These are phyloP conservation scores for Xenops minutus DNA, from an alignment of 2,797 vertebrate genomes.

Conservation along the genomic window DNA sequence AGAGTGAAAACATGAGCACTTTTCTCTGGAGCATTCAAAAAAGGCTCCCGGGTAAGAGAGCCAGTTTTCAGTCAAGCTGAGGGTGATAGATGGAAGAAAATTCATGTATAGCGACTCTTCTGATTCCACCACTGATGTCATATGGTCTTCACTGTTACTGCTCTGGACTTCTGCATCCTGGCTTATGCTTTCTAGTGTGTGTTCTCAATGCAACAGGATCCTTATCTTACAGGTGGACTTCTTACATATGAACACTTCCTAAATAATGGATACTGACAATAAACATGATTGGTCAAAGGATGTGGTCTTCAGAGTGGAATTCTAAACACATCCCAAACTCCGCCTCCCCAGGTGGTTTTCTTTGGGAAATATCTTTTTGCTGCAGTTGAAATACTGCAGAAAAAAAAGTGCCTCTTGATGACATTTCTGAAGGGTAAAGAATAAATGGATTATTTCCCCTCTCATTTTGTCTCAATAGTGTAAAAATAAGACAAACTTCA, in stretches of 20 bases:
- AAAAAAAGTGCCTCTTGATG: neutral
- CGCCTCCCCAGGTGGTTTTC: rapidly evolving
- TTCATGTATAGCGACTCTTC: neutral
- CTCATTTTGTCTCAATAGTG: neutral
- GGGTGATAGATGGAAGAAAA: neutral
- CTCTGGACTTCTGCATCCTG: neutral
- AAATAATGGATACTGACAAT: neutral
- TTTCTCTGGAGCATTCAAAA: neutral
- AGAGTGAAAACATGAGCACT: neutral
- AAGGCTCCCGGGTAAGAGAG: neutral
- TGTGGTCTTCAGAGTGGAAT: neutral
- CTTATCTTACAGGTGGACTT: neutral
- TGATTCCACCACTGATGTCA: neutral
- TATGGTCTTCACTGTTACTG: neutral
- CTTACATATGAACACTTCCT: neutral
- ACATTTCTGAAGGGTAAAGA: neutral
- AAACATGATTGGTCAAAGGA: neutral
- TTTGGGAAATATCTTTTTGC: neutral
- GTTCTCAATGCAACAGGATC: neutral
- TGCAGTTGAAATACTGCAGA: neutral
- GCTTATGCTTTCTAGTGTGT: neutral
- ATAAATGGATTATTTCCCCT: neutral
- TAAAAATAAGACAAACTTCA: neutral
- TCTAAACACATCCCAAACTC: neutral
- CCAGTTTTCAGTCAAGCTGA: neutral